These are phyloP conservation scores for Zaprionus obscuricornis DNA, from an alignment of 2,888 invertebrate genomes.

Conservation along the genomic window DNA sequence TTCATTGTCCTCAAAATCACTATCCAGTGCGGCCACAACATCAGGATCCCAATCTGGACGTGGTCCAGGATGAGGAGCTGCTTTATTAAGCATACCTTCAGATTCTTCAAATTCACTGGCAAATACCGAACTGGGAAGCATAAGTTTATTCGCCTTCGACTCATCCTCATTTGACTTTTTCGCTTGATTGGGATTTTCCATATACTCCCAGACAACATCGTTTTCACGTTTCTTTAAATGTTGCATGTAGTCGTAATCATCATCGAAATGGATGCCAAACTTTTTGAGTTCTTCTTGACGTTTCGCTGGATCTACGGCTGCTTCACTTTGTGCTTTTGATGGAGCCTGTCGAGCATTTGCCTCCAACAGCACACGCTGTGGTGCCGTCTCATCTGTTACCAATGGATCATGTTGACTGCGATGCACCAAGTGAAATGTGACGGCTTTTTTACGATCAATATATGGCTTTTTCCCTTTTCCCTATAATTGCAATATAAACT, in stretches of 20 bases:
- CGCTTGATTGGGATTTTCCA: slow-evolving; percentile 81
- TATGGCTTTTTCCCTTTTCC: slow-evolving; percentile 85
- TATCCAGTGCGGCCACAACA: slow-evolving; percentile 95
- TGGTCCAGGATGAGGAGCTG: slow-evolving; percentile 84
- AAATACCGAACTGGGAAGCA: slow-evolving; percentile 94
- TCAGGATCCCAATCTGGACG: slow-evolving; percentile 94
- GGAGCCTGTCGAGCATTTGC: slow-evolving; percentile 78
- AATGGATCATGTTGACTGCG: slow-evolving; percentile 97
- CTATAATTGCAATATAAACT: slow-evolving; percentile 41
- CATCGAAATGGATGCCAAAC: slow-evolving; percentile 96
- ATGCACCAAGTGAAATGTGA: slow-evolving; percentile 96
- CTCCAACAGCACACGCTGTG: slow-evolving; percentile 92
- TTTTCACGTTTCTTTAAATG: slow-evolving; percentile 86
- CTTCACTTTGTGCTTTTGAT: slow-evolving; percentile 63
- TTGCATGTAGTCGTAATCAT: slow-evolving; percentile 97
- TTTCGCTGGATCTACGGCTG: slow-evolving; percentile 83
- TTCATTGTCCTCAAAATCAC: slow-evolving; percentile 94
- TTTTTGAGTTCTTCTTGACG: slow-evolving; percentile 90
- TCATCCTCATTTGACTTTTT: slow-evolving; percentile 59
- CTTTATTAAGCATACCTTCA: slow-evolving; percentile 86
- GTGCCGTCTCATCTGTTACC: slow-evolving; percentile 93
- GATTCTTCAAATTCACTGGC: slow-evolving; percentile 93
- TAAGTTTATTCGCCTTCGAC: slow-evolving; percentile 79
- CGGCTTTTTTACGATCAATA: slow-evolving; percentile 95
- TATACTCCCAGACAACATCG: slow-evolving; percentile 82